Evolutionary conservation across 2,797 vertebrate genomes (phyloP), one percentile per base, ranked within the genome.

Genomic region (Channallabes apus): DNA sequence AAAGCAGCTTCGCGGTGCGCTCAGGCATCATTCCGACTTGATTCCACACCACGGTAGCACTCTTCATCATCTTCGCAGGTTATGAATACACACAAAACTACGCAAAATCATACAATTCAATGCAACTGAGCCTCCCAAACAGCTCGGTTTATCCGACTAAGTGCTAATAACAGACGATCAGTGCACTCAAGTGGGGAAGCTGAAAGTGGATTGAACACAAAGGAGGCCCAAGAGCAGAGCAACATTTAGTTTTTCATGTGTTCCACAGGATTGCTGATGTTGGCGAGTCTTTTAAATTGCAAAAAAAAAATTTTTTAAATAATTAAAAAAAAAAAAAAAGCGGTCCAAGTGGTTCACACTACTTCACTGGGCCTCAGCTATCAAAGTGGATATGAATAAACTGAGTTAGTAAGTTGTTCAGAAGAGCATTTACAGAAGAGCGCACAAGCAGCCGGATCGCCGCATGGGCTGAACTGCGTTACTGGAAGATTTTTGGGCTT

Each of bases 51-150:
- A 67, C 11, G 35, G 22, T 38, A 22, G 35, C 46, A 27, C 4
- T 41, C 46, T 24, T 62, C n/a, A 20, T 54, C 24, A 6, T 81
- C 59, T 41, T 82, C 84, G 41, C 69, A 67, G 59, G 61, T 85
- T 77, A 69, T 1, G n/a, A 82, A 76, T 3, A 38, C 62, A 51
- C 32, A 59, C 32, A 32, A 59, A 54, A 75, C 75, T 9, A 81
- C 0, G 22, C 0, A 15, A 72, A 64, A 35, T 12, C 2, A 59
- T 35, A 22, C 5, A 35, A 73, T 77, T 81, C 27, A 59, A 76
- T 12, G 51, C 27, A 51, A 69, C 61, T 22, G 41, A 7, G 20
- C 5, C 32, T 24, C 32, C 3, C 58, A n/a, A 17, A 61, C 12
- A 20, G 51, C 22, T 24, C 7, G n/a, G 3, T 62, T 80, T 7